Percentiles rank a stretch among this genome's conserved stretches.
These are phyloP conservation scores for Pagrus major DNA, from an alignment of 2,113 vertebrate genomes.

Conservation along the genomic window DNA sequence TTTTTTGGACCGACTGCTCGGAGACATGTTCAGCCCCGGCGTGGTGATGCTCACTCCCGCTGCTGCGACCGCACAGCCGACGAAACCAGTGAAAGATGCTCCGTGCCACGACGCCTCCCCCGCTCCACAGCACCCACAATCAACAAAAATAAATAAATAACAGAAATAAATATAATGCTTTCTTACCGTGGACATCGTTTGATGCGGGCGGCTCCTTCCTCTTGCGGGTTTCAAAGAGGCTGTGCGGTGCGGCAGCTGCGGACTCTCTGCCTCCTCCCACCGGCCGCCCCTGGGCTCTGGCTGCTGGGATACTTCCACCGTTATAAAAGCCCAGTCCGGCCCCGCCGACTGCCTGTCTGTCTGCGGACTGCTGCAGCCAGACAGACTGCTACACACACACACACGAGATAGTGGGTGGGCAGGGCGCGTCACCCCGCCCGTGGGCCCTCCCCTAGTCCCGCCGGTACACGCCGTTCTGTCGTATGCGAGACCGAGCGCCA, in stretches of 20 bases:
- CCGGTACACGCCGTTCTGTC: conserved; percentile 11
- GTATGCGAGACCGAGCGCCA: background rate
- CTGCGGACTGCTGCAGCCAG: conserved; percentile 12
- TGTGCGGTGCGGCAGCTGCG: conserved; percentile 64
- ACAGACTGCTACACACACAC: conserved; percentile 4
- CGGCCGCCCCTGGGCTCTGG: conserved; percentile 64
- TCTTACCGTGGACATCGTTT: conserved; percentile 72
- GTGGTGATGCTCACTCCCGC: conserved; percentile 39
- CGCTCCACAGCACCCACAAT: background rate
- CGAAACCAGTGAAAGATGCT: conserved; percentile 47
- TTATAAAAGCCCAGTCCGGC: background rate
- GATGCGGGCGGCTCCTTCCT: conserved; percentile 57
- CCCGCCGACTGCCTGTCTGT: conserved; percentile 17
- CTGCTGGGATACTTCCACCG: conserved; percentile 47
- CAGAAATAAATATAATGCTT: background rate
- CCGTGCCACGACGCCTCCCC: conserved; percentile 14
- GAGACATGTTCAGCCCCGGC: conserved; percentile 5
- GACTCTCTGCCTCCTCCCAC: conserved; percentile 76
- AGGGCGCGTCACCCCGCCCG: conserved; percentile 55
- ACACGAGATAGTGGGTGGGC: conserved; percentile 20
- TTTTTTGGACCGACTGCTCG: background rate
- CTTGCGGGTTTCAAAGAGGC: conserved; percentile 53
- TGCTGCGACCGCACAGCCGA: conserved; percentile 18
- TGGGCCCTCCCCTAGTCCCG: conserved; percentile 26
- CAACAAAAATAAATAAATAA: too few species aligned